Evolutionary conservation across 2,888 invertebrate species (phyloP).

Genomic region (Acrobasis consociella): DNA sequence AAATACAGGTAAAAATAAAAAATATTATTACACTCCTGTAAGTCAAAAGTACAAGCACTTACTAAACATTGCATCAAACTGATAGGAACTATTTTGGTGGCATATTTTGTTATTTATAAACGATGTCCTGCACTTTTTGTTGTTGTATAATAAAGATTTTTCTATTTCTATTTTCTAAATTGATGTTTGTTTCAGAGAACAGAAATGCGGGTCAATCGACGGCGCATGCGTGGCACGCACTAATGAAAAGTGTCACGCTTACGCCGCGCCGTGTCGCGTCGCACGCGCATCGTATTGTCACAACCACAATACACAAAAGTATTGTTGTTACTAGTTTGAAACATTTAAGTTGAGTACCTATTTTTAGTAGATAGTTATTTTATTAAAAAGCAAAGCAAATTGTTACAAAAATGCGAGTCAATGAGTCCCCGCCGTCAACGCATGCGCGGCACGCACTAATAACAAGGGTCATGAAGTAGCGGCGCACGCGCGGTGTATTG

Average conservation of each 20-base stretch:
- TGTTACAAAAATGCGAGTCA: not conserved
- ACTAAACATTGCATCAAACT: too few relatives aligned
- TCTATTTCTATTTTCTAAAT: too few relatives aligned
- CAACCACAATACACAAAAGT: too few relatives aligned
- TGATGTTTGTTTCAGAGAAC: constrained; percentile 9
- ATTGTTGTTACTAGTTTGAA: not conserved
- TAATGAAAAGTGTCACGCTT: constrained; percentile 23
- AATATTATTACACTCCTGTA: too few relatives aligned
- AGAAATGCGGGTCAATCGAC: constrained; percentile 8
- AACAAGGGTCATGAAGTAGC: not conserved
- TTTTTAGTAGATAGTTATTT: too few relatives aligned
- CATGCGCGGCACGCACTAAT: constrained; percentile 2
- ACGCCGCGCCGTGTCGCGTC: constrained; percentile 26
- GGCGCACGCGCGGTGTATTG: not conserved
- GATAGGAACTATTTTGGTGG: too few relatives aligned
- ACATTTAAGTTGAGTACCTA: too few relatives aligned
- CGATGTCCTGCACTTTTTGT: too few relatives aligned
- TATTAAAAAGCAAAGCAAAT: not conserved
- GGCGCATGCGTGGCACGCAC: constrained; percentile 36
- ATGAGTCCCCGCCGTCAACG: not conserved
- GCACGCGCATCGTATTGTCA: constrained; percentile 22
- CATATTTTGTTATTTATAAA: too few relatives aligned
- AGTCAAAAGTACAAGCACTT: too few relatives aligned
- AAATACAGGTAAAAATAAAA: too few relatives aligned
- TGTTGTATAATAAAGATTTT: too few relatives aligned